Conservation (phyloP, 2,797 vertebrate genomes). For the Zenarchopterus dispar region DNA sequence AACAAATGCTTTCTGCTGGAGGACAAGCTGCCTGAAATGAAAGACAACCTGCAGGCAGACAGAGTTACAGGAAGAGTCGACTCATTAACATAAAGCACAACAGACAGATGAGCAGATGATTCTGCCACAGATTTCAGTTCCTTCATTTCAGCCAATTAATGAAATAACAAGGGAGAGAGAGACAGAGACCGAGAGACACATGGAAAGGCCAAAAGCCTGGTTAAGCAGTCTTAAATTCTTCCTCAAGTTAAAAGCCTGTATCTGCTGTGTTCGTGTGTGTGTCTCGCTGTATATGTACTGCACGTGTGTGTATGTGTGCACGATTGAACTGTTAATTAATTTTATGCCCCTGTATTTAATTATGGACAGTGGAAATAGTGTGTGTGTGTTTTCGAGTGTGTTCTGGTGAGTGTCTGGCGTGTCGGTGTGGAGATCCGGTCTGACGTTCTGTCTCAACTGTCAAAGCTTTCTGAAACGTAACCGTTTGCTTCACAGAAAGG, state of each 20-base stretch:
- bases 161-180: constrained; percentile 47
- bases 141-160: constrained; percentile 68
- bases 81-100: constrained; percentile 69
- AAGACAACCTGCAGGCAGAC: constrained; percentile 48
- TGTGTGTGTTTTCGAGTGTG: constrained; percentile 22
- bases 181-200: constrained; percentile 17
- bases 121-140: constrained; percentile 65
- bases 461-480: not conserved
- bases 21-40: constrained; percentile 54
- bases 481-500: not conserved
- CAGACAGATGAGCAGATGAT: constrained; percentile 69
- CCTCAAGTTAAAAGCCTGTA: constrained; percentile 70
- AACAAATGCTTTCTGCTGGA: constrained; percentile 60
- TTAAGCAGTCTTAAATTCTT: constrained; percentile 74
- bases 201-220: constrained; percentile 55
- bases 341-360: constrained; percentile 78
- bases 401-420: constrained; percentile 29
- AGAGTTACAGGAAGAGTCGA: constrained; percentile 32
- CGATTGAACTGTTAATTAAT: constrained; percentile 76
- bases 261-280: constrained; percentile 48
- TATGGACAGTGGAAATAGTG: constrained; percentile 60
- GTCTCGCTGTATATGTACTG: constrained; percentile 16
- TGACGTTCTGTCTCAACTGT: not conserved
- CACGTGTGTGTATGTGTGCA: constrained; percentile 14
- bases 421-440: constrained; percentile 10